Base-by-base conservation (phyloP, 2,888 invertebrate species). In the Sinelater perroti region DNA sequence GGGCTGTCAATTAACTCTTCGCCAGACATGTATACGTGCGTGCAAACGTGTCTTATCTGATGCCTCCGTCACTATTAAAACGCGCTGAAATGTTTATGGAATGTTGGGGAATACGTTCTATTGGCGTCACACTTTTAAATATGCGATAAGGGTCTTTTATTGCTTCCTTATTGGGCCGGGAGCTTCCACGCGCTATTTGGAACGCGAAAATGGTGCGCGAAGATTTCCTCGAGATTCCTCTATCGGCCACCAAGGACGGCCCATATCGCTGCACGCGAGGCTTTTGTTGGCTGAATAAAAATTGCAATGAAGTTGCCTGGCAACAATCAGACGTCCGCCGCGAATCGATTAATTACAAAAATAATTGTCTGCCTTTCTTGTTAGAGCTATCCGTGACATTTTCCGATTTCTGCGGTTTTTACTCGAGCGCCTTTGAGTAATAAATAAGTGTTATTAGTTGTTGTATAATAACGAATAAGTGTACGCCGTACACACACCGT, bases 1-100 rank as follows among this genome's bases (percentile, higher is more conserved):
- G 77, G 77, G 67, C 77, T 77, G 78, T 77, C 77, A 78, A 77
- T 77, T 78, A 78, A 78, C 75, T 77, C 74, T 76, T 69, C 65
- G 62, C 63, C 68, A 70, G 77, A 77, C 78, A 77, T 78, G 77
- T 78, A 77, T 77, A 77, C 77, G 77, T 77, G 76, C 76, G 73
- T 77, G 73, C 72, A 72, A 74, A 76, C 75, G 75, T 76, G 74
- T 76, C 76, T 77, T 77, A 78, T 77, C 77, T 77, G 78, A 77
- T 77, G 67, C 71, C 71, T 76, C 73, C 72, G 75, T 77, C 77
- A 76, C 75, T 70, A 72, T 65, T 67, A 65, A n/a, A 67, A 68
- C 46, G 70, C 71, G 70, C 66, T 75, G 75, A 76, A 75, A 75
- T 76, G 75, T 77, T 77, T 77, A 77, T 76, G 73, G 75, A 75